Evolutionary conservation across 1,140 invertebrate genomes (phyloP).

Genomic region (Neelides sp.): DNA sequence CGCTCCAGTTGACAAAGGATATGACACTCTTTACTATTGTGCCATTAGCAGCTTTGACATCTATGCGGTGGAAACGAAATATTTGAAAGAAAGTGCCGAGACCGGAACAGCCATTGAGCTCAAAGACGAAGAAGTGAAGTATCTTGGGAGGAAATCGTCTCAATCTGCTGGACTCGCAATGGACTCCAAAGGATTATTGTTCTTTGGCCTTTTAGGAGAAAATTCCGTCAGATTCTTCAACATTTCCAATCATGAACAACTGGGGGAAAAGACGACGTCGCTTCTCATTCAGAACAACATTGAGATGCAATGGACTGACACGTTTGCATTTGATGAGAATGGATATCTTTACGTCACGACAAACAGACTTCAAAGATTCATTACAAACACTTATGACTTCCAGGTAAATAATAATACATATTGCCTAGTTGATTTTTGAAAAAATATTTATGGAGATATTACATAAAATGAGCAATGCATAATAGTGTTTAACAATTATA

Average conservation of each 20-base stretch:
- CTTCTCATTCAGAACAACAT: conserved; percentile 48
- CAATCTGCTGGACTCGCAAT: conserved; percentile 57
- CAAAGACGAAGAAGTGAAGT: background rate
- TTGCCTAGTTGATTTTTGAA: too few relatives aligned
- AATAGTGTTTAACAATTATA: too few relatives aligned
- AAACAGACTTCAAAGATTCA: conserved; percentile 50
- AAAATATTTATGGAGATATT: too few relatives aligned
- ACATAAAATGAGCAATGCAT: too few relatives aligned
- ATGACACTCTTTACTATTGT: too few relatives aligned
- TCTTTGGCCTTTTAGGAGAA: conserved; percentile 49
- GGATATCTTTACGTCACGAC: conserved; percentile 51
- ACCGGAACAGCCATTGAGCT: conserved; percentile 5
- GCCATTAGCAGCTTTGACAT: too few relatives aligned
- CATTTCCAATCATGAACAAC: conserved; percentile 33
- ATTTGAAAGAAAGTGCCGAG: background rate
- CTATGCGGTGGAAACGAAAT: too few relatives aligned
- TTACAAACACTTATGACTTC: conserved; percentile 43
- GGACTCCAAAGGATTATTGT: conserved; percentile 50
- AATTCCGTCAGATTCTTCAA: conserved; percentile 55
- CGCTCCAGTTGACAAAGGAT: too few relatives aligned
- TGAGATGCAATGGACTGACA: conserved; percentile 55
- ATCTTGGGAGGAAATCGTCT: background rate
- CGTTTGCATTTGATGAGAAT: conserved; percentile 51
- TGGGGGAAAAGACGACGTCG: background rate
- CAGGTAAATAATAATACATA: too few relatives aligned